Evolutionary conservation across 2,797 vertebrate species (phyloP).

Genomic region (Poeciliopsis paucimaculata): DNA sequence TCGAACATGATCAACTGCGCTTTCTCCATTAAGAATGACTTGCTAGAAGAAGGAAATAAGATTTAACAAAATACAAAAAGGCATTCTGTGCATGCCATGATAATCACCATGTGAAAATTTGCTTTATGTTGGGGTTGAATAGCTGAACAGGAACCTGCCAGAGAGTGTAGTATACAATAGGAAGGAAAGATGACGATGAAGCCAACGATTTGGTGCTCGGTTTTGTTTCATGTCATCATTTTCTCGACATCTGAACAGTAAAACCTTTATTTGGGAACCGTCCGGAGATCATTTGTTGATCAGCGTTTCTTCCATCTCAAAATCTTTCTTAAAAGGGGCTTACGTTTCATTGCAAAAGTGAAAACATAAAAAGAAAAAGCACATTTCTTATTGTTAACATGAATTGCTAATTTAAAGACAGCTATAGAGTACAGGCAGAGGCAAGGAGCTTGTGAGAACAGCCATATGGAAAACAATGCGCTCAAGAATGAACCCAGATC

Average conservation of each 20-base stretch:
- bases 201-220: background rate
- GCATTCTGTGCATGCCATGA: background rate
- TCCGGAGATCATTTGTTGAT: conserved; percentile 20
- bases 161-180: background rate
- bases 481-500: background rate
- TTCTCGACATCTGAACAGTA: conserved; percentile 17
- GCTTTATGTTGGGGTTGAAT: background rate
- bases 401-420: conserved; percentile 33
- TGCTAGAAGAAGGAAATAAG: background rate
- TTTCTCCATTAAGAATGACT: background rate
- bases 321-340: conserved; percentile 6
- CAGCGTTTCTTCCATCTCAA: background rate
- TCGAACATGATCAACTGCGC: background rate
- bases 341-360: background rate
- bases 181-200: background rate
- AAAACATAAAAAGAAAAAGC: background rate
- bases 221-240: background rate
- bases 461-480: conserved; percentile 18
- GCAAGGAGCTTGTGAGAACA: conserved; percentile 30
- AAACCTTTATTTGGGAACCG: conserved; percentile 24
- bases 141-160: background rate
- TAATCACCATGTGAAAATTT: background rate
- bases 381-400: conserved; percentile 6
- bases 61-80: background rate
- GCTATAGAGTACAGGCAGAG: conserved; percentile 25